Conservation (phyloP, 2,797 vertebrate genomes). For the Cheracebus regulus region DNA sequence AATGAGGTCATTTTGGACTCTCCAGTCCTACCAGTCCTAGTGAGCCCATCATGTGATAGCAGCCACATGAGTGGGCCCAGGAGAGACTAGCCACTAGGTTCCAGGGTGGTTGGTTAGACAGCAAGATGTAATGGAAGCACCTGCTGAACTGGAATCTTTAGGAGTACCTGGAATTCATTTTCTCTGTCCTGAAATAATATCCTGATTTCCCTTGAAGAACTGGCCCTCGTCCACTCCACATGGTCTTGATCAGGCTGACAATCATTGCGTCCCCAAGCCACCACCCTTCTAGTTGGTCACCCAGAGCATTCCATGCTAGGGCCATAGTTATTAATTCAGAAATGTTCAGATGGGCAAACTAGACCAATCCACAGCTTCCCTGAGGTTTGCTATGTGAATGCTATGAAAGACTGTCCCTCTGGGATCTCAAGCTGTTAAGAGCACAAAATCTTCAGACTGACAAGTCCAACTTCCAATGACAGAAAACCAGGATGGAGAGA, state of each 20-base stretch:
- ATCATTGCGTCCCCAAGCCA: not conserved
- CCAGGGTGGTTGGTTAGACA: not conserved
- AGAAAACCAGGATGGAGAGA: not conserved
- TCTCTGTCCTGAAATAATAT: not conserved
- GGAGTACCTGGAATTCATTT: not conserved
- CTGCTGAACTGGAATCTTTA: not conserved
- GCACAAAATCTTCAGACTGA: not conserved
- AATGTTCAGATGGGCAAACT: not conserved
- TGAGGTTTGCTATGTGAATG: not conserved
- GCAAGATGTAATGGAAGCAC: not conserved
- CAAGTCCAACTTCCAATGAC: not conserved
- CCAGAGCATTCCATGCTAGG: not conserved
- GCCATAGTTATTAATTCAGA: not conserved
- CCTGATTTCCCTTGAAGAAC: conserved; percentile 8
- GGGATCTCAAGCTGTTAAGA: conserved; percentile 10
- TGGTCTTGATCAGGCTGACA: not conserved
- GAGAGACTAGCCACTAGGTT: not conserved
- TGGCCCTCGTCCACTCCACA: not conserved
- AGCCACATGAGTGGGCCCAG: not conserved
- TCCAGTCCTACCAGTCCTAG: not conserved
- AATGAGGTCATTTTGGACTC: not conserved
- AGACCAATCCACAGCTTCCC: not conserved
- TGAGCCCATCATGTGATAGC: not conserved
- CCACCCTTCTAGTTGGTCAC: not conserved
- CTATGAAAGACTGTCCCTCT: not conserved